phyloP scores from a whole-genome alignment of 2,888 invertebrate genomes.

The Achlya flavicornis region DNA sequence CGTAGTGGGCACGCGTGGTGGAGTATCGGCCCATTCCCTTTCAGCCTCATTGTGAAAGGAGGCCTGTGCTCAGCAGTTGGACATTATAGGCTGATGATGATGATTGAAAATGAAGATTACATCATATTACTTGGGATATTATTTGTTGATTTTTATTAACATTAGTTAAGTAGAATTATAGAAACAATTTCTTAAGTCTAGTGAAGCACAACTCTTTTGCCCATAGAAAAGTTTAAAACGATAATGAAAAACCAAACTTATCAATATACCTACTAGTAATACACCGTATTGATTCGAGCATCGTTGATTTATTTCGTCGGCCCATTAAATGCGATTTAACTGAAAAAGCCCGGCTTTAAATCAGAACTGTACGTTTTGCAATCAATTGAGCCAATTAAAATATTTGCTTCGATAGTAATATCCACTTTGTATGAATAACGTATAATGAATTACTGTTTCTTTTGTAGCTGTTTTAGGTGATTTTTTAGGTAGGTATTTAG shows the following conservation, averaged over 20 bases:
- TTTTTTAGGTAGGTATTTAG: no score
- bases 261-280: neutral
- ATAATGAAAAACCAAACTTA: neutral
- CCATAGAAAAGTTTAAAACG: neutral
- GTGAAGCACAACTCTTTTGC: neutral
- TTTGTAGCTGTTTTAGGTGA: no score
- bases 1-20: no score
- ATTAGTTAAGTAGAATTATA: no score
- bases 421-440: slow-evolving; percentile 8
- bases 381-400: slow-evolving; percentile 41
- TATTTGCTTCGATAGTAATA: slow-evolving; percentile 27
- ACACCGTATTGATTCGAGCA: slow-evolving; percentile 14
- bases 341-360: slow-evolving; percentile 38
- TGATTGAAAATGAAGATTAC: slow-evolving; percentile 21
- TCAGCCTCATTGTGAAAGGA: no score
- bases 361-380: slow-evolving; percentile 38
- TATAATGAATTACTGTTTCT: neutral
- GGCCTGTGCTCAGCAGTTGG: no score
- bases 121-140: no score
- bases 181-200: no score
- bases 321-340: slow-evolving; percentile 47
- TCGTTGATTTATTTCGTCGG: slow-evolving; percentile 39
- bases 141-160: no score
- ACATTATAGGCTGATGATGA: no score
- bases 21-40: no score